Conservation (phyloP, 2,113 vertebrate genomes). For the Ageneiosus marmoratus region DNA sequence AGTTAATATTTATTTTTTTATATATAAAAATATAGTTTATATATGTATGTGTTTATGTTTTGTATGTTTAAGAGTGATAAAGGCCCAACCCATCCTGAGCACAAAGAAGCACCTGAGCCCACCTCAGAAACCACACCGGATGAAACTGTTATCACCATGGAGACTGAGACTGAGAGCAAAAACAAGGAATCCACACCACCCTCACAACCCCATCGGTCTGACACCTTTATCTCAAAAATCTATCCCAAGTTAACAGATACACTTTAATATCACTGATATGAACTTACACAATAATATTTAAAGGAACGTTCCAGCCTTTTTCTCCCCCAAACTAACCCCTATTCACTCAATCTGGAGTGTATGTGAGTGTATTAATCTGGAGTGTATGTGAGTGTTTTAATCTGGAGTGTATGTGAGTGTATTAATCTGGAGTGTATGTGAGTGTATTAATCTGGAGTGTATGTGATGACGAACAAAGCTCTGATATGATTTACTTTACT, state of each 20-base stretch:
- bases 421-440: too few relatives aligned
- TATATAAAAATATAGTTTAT: too few relatives aligned
- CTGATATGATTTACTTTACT: not conserved
- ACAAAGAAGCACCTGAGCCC: conserved; percentile 27
- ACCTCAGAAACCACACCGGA: conserved; percentile 32
- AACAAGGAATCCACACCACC: conserved; percentile 17
- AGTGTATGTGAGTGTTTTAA: too few relatives aligned
- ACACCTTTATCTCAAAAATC: not conserved
- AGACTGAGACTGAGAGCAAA: conserved; percentile 16
- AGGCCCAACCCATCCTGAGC: not conserved
- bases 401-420: too few relatives aligned
- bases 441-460: too few relatives aligned
- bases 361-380: too few relatives aligned
- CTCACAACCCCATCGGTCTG: conserved; percentile 31
- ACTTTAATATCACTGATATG: not conserved
- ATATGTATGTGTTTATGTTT: not conserved
- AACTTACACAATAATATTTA: not conserved
- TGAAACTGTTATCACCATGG: conserved; percentile 12
- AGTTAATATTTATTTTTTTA: not conserved
- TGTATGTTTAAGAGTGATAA: conserved; percentile 37
- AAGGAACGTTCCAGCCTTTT: not conserved
- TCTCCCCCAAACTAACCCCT: not conserved
- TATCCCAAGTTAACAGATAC: not conserved
- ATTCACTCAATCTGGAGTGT: not conserved
- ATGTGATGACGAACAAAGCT: not conserved